Evolutionary conservation across 2,888 invertebrate species (phyloP), one percentile per base, ranked within the genome.

Genomic region (Proisotoma minuta): DNA sequence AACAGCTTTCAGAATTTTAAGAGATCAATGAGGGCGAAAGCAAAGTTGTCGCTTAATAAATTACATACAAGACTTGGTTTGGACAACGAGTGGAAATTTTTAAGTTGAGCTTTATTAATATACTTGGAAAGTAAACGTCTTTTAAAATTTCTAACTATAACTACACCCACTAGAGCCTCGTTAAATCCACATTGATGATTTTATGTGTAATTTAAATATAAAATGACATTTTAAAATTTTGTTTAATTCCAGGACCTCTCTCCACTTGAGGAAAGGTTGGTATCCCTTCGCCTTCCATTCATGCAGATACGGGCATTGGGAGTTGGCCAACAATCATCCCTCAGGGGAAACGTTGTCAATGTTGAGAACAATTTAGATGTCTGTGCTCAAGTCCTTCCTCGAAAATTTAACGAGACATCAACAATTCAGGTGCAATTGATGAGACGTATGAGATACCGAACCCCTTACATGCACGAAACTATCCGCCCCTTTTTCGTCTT

Each of bases 261-360:
- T 52, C 28, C 29, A 4, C 52, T 52, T 8, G 50, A 50, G 23
- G 50, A 50, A 50, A 3, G 50, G n/a, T 22, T 50, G 20, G 50
- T 50, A 4, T 20, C 50, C 10, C 15, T 18, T 22, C 26, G 52
- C 15, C 24, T 52, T 5, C 52, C 52, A 8, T 52, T 52, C 29
- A 28, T 52, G 52, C 52, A 52, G 24, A 52, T 52, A 3, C 8
- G 52, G 28, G 26, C 28, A 29, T 12, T 24, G 20, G 52, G 52
- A 22, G 3, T 2, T 20, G 59, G 64, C 4, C 29, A 56, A 12
- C 66, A 69, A 29, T 64, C 49, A 15, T 26, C 29, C 20, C 26
- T 69, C 10, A 3, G 18, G 12, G 69, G 66, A 23, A 61, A 60
- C 27, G 56, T 69, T 2, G 65, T 66, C 1, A 69, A 69, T 39